Percentiles rank a stretch among this genome's conserved stretches.
phyloP scores from a whole-genome alignment of 1,140 invertebrate genomes.

The Drosophila nebulosa region DNA sequence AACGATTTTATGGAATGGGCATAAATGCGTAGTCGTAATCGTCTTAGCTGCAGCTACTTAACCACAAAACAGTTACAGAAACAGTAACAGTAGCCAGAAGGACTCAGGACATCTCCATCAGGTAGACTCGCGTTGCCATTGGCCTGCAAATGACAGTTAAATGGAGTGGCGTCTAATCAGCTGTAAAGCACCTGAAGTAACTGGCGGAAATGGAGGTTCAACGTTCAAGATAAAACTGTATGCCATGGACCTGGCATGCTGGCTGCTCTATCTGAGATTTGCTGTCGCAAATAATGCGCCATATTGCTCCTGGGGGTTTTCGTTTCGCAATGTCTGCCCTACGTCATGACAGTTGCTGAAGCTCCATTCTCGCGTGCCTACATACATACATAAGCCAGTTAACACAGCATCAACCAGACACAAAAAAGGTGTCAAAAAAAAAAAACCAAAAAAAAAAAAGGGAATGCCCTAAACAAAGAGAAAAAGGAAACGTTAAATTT shows the following conservation, averaged over 20 bases:
- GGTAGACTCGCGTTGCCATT: too few relatives aligned
- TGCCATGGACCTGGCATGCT: background rate
- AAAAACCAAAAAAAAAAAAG: background rate
- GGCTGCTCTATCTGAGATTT: conserved; percentile 36
- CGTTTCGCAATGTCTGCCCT: background rate
- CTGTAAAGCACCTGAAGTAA: conserved; percentile 22
- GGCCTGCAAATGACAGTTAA: conserved; percentile 43
- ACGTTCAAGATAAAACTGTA: background rate
- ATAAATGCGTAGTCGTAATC: background rate
- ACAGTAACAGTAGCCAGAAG: too few relatives aligned
- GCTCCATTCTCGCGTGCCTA: background rate
- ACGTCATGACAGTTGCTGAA: background rate
- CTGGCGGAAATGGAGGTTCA: background rate
- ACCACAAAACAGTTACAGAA: conserved; percentile 5
- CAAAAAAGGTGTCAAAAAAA: background rate
- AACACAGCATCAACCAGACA: conserved; percentile 22
- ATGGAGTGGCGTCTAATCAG: conserved; percentile 50
- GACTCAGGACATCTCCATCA: too few relatives aligned
- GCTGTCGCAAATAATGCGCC: conserved; percentile 25
- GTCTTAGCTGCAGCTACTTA: conserved; percentile 4
- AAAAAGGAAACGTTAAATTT: background rate
- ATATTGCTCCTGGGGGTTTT: conserved; percentile 28
- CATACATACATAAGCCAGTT: conserved; percentile 32
- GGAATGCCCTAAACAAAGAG: conserved; percentile 14
- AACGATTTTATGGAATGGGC: too few relatives aligned